phyloP scores from a whole-genome alignment of 2,113 vertebrate species.

The Saccopteryx leptura region DNA sequence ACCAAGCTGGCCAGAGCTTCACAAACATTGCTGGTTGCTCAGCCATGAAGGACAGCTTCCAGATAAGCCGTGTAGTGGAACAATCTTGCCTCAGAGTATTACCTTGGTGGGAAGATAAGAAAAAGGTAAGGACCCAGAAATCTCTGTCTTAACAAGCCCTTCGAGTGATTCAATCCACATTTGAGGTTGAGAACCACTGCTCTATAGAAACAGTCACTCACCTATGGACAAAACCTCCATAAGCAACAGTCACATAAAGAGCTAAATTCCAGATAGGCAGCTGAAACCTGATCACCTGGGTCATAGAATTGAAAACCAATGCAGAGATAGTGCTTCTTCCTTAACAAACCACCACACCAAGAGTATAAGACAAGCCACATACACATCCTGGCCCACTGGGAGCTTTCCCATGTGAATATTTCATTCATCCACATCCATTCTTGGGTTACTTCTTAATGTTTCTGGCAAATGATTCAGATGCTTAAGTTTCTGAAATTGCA shows the following conservation, averaged over 20 bases:
- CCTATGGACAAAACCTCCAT: background rate
- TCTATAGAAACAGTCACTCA: background rate
- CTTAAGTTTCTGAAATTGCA: background rate
- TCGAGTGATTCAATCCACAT: background rate
- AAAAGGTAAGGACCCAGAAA: background rate
- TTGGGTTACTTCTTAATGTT: constrained; percentile 10
- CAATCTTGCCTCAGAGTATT: background rate
- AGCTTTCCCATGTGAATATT: background rate
- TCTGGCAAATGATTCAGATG: background rate
- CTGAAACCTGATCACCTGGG: background rate
- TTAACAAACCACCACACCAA: background rate
- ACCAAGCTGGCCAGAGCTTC: background rate
- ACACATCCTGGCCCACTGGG: background rate
- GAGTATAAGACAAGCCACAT: background rate
- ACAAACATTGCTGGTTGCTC: background rate
- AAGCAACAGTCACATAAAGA: background rate
- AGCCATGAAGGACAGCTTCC: background rate
- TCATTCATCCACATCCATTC: background rate
- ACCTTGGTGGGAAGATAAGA: background rate
- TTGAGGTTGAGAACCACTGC: background rate
- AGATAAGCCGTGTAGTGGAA: background rate
- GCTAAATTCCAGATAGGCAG: background rate
- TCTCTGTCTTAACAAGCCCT: background rate
- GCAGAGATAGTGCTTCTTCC: background rate
- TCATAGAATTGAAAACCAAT: constrained; percentile 2